Conservation (phyloP, 2,113 vertebrate species). For the Camelus bactrianus region DNA sequence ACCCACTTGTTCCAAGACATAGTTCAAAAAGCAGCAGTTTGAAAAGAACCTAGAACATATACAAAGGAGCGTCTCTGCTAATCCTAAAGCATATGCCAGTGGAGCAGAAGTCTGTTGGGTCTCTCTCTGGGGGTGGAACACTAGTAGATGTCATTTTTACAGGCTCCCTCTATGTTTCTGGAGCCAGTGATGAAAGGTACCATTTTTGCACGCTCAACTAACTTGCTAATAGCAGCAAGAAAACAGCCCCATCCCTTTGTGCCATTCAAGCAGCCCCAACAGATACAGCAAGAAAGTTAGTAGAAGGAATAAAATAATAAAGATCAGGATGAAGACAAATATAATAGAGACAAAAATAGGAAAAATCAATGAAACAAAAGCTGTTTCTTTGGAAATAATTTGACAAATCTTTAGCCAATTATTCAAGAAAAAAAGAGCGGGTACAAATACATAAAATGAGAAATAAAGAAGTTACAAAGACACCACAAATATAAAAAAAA, state of each 20-base stretch:
- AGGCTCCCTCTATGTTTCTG: background rate
- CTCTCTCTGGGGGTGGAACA: background rate
- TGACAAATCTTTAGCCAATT: too few relatives aligned
- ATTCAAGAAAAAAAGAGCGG: too few relatives aligned
- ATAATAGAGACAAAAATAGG: too few relatives aligned
- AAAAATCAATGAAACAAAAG: too few relatives aligned
- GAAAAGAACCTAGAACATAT: background rate
- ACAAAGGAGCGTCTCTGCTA: background rate
- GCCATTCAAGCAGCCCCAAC: background rate
- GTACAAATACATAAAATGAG: too few relatives aligned
- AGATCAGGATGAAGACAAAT: too few relatives aligned
- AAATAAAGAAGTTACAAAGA: too few relatives aligned
- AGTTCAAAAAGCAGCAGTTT: background rate
- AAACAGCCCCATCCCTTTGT: background rate
- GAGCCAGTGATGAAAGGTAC: background rate
- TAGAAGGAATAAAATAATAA: too few relatives aligned
- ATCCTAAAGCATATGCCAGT: background rate
- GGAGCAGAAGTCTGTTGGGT: background rate
- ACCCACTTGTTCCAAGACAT: background rate
- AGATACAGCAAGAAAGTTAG: too few relatives aligned
- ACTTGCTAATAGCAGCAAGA: background rate
- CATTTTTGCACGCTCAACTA: background rate
- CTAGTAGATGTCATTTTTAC: background rate
- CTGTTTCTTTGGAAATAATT: too few relatives aligned
- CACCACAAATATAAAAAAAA: too few relatives aligned